Base-by-base conservation (phyloP, 2,113 vertebrate genomes). In the Helogale parvula region DNA sequence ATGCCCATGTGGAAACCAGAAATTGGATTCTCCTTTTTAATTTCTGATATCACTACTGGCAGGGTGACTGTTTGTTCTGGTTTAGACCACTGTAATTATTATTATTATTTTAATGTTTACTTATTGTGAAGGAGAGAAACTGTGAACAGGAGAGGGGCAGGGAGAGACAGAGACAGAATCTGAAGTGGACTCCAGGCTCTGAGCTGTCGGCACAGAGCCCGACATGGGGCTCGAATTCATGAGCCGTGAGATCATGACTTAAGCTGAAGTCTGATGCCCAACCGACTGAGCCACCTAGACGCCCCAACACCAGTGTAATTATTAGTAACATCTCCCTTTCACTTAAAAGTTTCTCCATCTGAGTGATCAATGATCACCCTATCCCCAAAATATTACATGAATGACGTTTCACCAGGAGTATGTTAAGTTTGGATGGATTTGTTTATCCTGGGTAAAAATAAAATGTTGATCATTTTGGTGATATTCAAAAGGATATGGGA, bases 401-500 rank as follows among this genome's bases (percentile, higher is more conserved):
- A 71, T 86, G 25, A 89, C 4, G 2, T 72, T 85, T 91, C 66
- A 54, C 41, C 74, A 80, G 83, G 35, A 96, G 4, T 94, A 68
- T 81, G 66, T 93, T 88, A 86, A 47, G 17, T 94, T 76, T 90
- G 72, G 80, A 52, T 79, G 83, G 60, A 83, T 74, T 74, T 86
- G 33, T 79, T 94, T 74, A 45, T 54, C 21, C 35, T 96, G 54
- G 74, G 71, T 86, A 94, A 96, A 95, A 97, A 84, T 80, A 45
- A 94, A 90, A 83, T 72, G 41, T 66, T 96, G 60, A 84, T 57
- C 10, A 69, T 86, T 94, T 95, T 85, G 25, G 14, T 85, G 33
- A 54, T 69, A 69, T 71, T 90, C 8, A 31, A 93, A 93, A 95
- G 41, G 68, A 77, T 7, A 50, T 12, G 21, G 41, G 38, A 80